Base-by-base conservation (phyloP, 2,113 vertebrate genomes). In the Prochilodus magdalenae region DNA sequence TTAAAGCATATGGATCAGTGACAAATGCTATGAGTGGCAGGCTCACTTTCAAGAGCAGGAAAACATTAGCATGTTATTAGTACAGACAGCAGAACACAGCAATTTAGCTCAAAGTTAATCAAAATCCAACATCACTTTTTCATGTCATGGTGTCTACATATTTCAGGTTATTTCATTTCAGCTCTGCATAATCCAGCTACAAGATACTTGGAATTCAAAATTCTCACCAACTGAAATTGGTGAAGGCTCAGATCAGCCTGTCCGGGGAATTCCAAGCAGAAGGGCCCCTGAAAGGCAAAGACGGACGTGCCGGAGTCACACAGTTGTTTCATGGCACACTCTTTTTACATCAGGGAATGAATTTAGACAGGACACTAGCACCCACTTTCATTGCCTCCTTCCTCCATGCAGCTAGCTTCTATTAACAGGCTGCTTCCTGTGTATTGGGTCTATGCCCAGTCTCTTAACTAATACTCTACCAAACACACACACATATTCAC, bases 221-320 rank as follows among this genome's bases (percentile, higher is more conserved):
- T 87, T 94, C 94, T 94, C 94, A 94, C 93, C 93, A 93, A 94
- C 90, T 94, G 93, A 91, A 94, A 94, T 94, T 94, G 93, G 92
- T 93, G 92, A 92, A 94, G 92, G 90, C 89, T 93, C 92, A 94
- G 92, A 93, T 94, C 93, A 91, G 91, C 90, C 90, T 93, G 93
- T 93, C 93, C 92, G 67, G 91, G 91, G 89, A 94, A 91, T 92
- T 94, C 91, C 91, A 92, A 94, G 92, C 94, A 93, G 93, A 94
- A 91, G 88, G 94, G 92, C 85, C 92, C 93, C 94, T 94, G 94
- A 87, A 94, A 94, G 91, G 94, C 91, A 94, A 94, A 95, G 92
- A 95, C 86, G 93, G 90, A 94, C 77, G 92, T 91, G 92, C 89
- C 93, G 91, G 90, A 90, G 92, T 94, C 94, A 94, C 93, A 93